Evolutionary conservation across 2,888 invertebrate genomes (phyloP).

Genomic region (Protonemura montana): DNA sequence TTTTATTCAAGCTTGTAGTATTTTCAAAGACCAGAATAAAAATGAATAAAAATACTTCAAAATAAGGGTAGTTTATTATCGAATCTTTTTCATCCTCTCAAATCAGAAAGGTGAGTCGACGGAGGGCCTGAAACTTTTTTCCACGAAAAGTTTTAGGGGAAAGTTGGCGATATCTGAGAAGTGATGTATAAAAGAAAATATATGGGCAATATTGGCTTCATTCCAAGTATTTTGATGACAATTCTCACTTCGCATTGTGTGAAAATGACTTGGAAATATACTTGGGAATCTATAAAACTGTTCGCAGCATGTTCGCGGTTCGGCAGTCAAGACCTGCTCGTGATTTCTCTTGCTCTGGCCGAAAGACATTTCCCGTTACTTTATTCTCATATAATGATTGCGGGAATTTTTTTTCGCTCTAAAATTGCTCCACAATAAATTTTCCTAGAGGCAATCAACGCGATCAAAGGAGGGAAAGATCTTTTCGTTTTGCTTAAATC

Average conservation of each 20-base stretch:
- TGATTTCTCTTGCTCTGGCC: neutral
- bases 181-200: neutral
- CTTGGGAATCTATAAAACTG: neutral
- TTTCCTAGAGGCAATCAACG: neutral
- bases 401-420: too few relatives aligned
- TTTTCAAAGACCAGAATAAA: neutral
- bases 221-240: slow-evolving; percentile 9
- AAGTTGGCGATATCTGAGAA: neutral
- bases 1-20: neutral
- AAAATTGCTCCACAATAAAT: neutral
- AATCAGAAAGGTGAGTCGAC: neutral
- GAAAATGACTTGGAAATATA: slow-evolving; percentile 2
- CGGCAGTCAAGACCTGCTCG: too few relatives aligned
- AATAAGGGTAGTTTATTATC: neutral
- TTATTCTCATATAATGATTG: neutral
- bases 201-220: slow-evolving; percentile 12
- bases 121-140: neutral
- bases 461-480: neutral
- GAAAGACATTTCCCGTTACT: neutral
- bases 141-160: neutral
- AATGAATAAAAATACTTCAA: neutral
- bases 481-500: neutral
- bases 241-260: slow-evolving; percentile 7
- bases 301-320: neutral
- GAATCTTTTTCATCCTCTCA: slow-evolving; percentile 9